Conservation (phyloP, 2,113 vertebrate genomes). For the Neogale vison region DNA sequence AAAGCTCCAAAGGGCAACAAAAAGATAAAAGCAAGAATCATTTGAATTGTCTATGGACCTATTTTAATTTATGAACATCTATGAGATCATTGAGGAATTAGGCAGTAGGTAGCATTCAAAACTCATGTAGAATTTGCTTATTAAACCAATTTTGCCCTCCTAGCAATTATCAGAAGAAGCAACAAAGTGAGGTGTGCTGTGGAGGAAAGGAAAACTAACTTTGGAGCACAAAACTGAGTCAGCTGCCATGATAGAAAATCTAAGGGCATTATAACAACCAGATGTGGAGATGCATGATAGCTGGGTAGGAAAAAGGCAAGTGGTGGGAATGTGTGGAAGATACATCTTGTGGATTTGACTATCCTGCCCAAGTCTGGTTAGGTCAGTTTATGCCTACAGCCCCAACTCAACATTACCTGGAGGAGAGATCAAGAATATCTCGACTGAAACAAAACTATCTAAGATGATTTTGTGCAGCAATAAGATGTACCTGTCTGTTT, state of each 20-base stretch:
- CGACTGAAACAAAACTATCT: not conserved
- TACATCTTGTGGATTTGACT: not conserved
- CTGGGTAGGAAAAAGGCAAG: not conserved
- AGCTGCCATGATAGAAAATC: not conserved
- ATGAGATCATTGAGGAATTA: not conserved
- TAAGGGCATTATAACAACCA: not conserved
- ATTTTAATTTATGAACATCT: not conserved
- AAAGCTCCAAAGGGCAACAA: not conserved
- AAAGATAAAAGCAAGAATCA: not conserved
- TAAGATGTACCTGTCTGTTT: not conserved
- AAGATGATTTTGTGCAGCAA: not conserved
- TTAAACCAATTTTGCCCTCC: not conserved
- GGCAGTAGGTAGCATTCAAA: not conserved
- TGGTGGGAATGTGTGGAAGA: not conserved
- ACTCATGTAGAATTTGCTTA: not conserved
- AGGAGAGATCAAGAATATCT: not conserved
- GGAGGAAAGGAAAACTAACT: not conserved
- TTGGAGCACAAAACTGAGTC: not conserved
- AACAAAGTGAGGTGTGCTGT: not conserved
- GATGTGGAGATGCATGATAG: not conserved
- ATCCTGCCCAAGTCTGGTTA: not conserved
- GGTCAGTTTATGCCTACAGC: not conserved
- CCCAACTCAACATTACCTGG: not conserved
- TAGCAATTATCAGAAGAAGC: not conserved
- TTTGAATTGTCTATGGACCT: not conserved